Conservation (phyloP, 1,140 invertebrate genomes). For the Saccostrea cuccullata region DNA sequence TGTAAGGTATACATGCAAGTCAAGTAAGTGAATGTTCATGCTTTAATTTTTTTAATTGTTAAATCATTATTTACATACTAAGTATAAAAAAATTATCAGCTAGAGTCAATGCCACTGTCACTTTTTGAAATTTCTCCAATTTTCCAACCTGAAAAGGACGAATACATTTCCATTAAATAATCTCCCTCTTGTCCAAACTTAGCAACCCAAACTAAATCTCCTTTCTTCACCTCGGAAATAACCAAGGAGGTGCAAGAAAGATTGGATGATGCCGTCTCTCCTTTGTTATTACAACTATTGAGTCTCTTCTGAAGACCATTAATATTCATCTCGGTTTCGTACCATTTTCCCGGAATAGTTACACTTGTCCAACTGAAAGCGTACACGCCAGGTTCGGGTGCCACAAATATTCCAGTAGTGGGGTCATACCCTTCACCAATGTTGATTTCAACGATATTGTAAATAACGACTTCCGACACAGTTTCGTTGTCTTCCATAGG, state of each 20-base stretch:
- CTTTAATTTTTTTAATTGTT: too few relatives aligned
- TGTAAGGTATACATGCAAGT: too few relatives aligned
- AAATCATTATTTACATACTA: too few relatives aligned
- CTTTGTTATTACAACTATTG: slow-evolving; percentile 8
- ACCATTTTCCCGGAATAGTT: slow-evolving; percentile 22
- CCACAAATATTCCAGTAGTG: background rate
- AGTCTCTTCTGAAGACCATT: slow-evolving; percentile 1
- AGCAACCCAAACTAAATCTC: background rate
- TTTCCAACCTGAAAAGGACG: slow-evolving; percentile 15
- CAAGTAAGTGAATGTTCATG: too few relatives aligned
- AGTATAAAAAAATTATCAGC: too few relatives aligned
- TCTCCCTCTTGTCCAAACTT: slow-evolving; percentile 16
- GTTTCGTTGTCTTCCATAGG: background rate
- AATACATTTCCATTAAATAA: slow-evolving; percentile 28
- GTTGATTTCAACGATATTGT: slow-evolving; percentile 25
- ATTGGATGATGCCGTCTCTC: background rate
- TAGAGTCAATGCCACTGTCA: background rate
- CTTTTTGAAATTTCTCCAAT: background rate
- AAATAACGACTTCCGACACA: slow-evolving; percentile 2
- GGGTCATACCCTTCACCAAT: slow-evolving; percentile 11
- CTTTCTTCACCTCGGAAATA: background rate
- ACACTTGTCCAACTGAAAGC: slow-evolving; percentile 25
- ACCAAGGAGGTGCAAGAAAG: background rate
- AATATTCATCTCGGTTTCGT: slow-evolving; percentile 25
- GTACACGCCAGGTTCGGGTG: background rate